phyloP scores from a whole-genome alignment of 2,888 invertebrate species.

The Agonopterix subpropinquella region DNA sequence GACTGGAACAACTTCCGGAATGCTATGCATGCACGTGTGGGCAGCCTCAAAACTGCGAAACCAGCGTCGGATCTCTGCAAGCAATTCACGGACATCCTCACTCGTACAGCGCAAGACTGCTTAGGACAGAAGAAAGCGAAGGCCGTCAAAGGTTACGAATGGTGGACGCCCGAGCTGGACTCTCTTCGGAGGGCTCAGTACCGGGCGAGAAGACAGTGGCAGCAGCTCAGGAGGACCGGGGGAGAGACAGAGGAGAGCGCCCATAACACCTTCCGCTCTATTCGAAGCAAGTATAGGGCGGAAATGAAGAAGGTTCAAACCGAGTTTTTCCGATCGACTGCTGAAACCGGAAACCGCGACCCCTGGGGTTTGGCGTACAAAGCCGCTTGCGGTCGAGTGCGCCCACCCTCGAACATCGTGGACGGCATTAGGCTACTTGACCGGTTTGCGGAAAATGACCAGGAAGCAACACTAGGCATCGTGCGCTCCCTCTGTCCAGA shows the following conservation, averaged over 20 bases:
- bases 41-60: neutral
- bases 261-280: neutral
- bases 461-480: neutral
- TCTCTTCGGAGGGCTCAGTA: neutral
- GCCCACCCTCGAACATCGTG: constrained; percentile 3
- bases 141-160: neutral
- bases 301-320: too few species aligned
- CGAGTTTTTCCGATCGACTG: too few species aligned
- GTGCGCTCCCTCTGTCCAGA: neutral
- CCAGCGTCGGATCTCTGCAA: neutral
- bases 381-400: constrained; percentile 3
- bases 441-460: neutral
- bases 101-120: neutral
- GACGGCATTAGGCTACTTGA: neutral
- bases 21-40: neutral
- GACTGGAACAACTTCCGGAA: neutral
- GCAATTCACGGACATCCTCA: neutral
- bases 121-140: neutral
- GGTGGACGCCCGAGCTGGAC: neutral
- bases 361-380: constrained; percentile 1
- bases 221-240: too few species aligned
- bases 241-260: too few species aligned
- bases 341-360: too few species aligned
- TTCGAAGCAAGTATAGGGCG: constrained; percentile 3
- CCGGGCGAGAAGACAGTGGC: neutral